Base-by-base conservation (phyloP, 2,113 vertebrate genomes). In the Nanorana parkeri region DNA sequence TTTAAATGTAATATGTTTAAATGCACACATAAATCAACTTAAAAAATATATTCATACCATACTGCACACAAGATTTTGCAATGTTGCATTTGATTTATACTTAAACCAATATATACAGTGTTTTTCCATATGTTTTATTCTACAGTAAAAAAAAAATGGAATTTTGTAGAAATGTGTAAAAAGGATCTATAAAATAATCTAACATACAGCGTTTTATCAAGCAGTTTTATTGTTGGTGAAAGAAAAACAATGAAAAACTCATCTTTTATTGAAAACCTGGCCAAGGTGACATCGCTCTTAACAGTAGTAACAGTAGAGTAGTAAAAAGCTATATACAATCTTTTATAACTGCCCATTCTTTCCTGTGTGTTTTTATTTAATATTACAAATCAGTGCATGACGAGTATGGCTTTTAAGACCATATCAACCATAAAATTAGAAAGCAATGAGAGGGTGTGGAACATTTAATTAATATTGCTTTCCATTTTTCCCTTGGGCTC, bases 401-500 rank as follows among this genome's bases (percentile, higher is more conserved):
- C 17, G 16, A 78, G 23, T 7, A 32, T 67, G 24, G 29, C 65
- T 60, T 41, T 79, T 41, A 68, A 58, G 66, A 41, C 54, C 26
- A 41, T 60, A 56, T 78, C 63, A 78, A 78, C 47, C 47, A 78
- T 78, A 67, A 66, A 28, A 78, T 67, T 78, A 23, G 63, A 78
- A 78, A 56, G 64, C 63, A 78, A 78, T 68, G 28, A 23, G 66
- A 79, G 52, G 29, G 64, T 56, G 23, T 36, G 47, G 64, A 67
- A n/a, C n/a, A 79, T 79, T 66, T 66, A 77, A 79, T 79, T 58
- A 79, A 68, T 68, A 68, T 78, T 78, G 64, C 64, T 67, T 78
- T 78, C 61, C 76, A 13, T 54, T 78, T 68, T 79, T 47, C 77
- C 65, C 66, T 36, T 58, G 29, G 52, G 54, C n/a, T 68, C 26